A percentile compares a stretch with the other conserved stretches of the same genome.
Conservation (phyloP, 2,888 invertebrate genomes). For the Noctua pronuba region DNA sequence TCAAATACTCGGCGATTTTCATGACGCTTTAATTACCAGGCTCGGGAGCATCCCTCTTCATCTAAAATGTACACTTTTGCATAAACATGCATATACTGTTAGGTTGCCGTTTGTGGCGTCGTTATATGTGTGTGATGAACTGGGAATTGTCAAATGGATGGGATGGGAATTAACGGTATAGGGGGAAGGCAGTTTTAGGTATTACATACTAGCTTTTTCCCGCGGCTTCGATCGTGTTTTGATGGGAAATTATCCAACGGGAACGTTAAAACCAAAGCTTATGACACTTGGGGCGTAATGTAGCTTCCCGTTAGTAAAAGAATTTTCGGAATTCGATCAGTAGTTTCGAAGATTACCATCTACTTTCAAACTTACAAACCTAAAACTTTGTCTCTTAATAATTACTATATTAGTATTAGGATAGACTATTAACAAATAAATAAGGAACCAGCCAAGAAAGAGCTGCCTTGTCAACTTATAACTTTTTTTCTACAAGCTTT, state of each 20-base stretch:
- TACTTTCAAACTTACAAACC: no score
- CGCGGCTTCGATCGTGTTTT: not conserved
- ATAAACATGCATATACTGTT: conserved; percentile 55
- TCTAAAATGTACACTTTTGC: conserved; percentile 60
- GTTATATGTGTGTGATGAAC: conserved; percentile 27
- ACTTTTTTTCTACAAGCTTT: not conserved
- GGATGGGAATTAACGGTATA: not conserved
- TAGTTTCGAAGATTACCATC: no score
- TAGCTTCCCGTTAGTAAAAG: no score
- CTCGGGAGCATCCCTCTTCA: conserved; percentile 44
- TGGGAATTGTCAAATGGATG: conserved; percentile 35
- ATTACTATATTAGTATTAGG: no score
- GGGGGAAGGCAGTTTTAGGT: not conserved
- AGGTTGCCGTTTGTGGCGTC: conserved; percentile 33
- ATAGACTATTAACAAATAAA: no score
- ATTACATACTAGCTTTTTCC: not conserved
- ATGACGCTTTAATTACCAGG: conserved; percentile 58
- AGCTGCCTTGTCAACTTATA: not conserved
- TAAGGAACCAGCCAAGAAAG: not conserved
- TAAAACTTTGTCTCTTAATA: no score
- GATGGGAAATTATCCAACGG: not conserved
- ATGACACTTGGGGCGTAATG: no score
- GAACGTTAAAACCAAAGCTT: no score
- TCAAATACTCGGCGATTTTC: conserved; percentile 61
- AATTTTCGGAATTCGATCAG: no score